A percentile compares a stretch with the other conserved stretches of the same genome.
Conservation (phyloP, 2,888 invertebrate genomes). For the Athalia rosae region DNA sequence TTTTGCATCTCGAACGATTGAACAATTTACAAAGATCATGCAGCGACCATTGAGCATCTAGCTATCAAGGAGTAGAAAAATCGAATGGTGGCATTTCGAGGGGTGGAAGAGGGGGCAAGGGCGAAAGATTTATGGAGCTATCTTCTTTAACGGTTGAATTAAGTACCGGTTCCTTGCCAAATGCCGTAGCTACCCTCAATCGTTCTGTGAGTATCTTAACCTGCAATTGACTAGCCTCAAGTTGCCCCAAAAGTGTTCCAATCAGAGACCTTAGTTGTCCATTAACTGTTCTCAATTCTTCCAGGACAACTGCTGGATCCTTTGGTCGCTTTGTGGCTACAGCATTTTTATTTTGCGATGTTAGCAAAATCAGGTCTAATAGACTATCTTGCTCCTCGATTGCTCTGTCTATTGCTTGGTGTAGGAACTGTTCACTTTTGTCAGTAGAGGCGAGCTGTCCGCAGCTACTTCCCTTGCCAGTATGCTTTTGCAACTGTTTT, state of each 20-base stretch:
- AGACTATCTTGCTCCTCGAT: slow-evolving; percentile 82
- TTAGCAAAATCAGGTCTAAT: slow-evolving; percentile 58
- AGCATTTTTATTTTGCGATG: slow-evolving; percentile 54
- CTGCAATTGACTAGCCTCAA: slow-evolving; percentile 81
- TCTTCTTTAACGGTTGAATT: slow-evolving; percentile 56
- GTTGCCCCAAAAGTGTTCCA: slow-evolving; percentile 78
- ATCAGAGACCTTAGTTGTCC: slow-evolving; percentile 78
- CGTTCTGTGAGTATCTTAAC: slow-evolving; percentile 77
- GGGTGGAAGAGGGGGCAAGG: slow-evolving; percentile 76
- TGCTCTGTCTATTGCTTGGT: slow-evolving; percentile 77
- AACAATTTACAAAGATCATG: background rate
- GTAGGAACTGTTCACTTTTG: slow-evolving; percentile 61
- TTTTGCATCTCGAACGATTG: background rate
- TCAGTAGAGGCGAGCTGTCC: slow-evolving; percentile 50
- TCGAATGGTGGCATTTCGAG: slow-evolving; percentile 80
- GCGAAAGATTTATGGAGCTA: slow-evolving; percentile 64
- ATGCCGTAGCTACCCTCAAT: slow-evolving; percentile 67
- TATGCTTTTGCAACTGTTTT: slow-evolving; percentile 59
- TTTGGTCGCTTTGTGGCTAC: slow-evolving; percentile 77
- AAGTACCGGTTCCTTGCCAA: slow-evolving; percentile 48
- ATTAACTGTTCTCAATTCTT: slow-evolving; percentile 81
- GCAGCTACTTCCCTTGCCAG: slow-evolving; percentile 56
- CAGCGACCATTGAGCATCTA: background rate
- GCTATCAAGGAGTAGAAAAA: slow-evolving; percentile 62
- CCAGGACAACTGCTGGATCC: slow-evolving; percentile 79